These are phyloP conservation scores for Nymphalis c-album DNA, from an alignment of 2,888 invertebrate genomes.

Conservation along the genomic window DNA sequence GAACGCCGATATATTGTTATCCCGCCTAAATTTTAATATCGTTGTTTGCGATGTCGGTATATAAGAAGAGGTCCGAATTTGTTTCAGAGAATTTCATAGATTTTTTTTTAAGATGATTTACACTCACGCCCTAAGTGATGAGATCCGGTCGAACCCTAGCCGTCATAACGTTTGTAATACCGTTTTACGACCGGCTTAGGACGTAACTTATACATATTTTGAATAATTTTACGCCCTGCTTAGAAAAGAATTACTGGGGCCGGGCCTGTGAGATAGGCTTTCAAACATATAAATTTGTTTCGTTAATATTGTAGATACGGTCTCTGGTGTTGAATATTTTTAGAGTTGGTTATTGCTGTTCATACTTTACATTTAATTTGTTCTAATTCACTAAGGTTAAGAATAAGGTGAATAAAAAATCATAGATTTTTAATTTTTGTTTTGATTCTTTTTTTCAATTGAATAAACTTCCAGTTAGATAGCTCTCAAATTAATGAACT, in stretches of 20 bases:
- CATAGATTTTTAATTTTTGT: no score
- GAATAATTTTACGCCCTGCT: conserved; percentile 73
- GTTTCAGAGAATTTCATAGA: conserved; percentile 65
- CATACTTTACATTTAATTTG: no score
- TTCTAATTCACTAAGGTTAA: no score
- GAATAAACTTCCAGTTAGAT: no score
- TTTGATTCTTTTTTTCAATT: no score
- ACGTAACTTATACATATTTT: conserved; percentile 78
- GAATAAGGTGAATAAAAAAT: no score
- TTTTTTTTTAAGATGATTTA: conserved; percentile 73
- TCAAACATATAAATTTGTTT: conserved; percentile 44
- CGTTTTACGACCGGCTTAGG: conserved; percentile 76
- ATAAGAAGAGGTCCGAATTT: conserved; percentile 50
- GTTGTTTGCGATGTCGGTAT: conserved; percentile 65
- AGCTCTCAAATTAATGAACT: no score
- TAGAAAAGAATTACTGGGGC: conserved; percentile 67
- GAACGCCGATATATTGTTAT: conserved; percentile 68
- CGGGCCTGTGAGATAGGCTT: conserved; percentile 58
- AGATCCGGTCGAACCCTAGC: conserved; percentile 72
- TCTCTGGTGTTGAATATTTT: neutral
- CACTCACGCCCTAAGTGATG: conserved; percentile 73
- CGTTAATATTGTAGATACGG: neutral
- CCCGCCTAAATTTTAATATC: conserved; percentile 68
- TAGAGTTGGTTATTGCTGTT: no score
- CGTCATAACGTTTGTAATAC: conserved; percentile 77